These are phyloP conservation scores for Scaptomyza montana DNA, from an alignment of 1,140 invertebrate species.

Conservation along the genomic window DNA sequence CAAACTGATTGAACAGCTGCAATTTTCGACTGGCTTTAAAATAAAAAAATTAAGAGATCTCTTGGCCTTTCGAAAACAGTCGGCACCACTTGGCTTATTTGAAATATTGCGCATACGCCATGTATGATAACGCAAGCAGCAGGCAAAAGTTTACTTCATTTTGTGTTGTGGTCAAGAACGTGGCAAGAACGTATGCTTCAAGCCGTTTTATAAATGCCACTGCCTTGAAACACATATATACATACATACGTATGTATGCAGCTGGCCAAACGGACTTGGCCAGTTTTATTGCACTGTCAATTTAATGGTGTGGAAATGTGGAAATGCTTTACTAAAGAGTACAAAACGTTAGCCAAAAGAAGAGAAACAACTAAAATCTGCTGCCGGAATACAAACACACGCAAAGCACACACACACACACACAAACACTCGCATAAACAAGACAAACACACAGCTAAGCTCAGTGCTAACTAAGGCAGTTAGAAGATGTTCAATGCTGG, in stretches of 20 bases:
- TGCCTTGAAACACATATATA: slow-evolving; percentile 7
- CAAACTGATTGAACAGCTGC: slow-evolving; percentile 37
- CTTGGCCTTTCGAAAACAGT: background rate
- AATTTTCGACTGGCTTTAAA: slow-evolving; percentile 54
- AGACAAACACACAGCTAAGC: slow-evolving; percentile 55
- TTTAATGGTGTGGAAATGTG: slow-evolving; percentile 81
- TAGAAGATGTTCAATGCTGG: slow-evolving; percentile 61
- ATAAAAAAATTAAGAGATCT: slow-evolving; percentile 66
- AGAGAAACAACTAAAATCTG: slow-evolving; percentile 42
- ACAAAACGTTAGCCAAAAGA: slow-evolving; percentile 4
- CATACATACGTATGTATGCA: slow-evolving; percentile 35
- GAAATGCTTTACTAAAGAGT: slow-evolving; percentile 70
- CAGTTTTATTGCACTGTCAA: slow-evolving; percentile 80
- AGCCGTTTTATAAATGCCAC: slow-evolving; percentile 42
- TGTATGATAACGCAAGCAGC: slow-evolving; percentile 22
- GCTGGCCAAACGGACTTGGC: slow-evolving; percentile 53
- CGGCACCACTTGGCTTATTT: slow-evolving; percentile 24
- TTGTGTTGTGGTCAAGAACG: slow-evolving; percentile 9
- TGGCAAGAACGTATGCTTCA: slow-evolving; percentile 12
- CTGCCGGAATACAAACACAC: slow-evolving; percentile 22
- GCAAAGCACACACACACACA: slow-evolving; percentile 21
- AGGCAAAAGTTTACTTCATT: slow-evolving; percentile 15
- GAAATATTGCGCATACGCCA: slow-evolving; percentile 44
- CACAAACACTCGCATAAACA: slow-evolving; percentile 36
- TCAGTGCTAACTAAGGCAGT: slow-evolving; percentile 66